These are phyloP conservation scores for Siphlonurus alternatus DNA, from an alignment of 2,888 invertebrate species.

Conservation along the genomic window DNA sequence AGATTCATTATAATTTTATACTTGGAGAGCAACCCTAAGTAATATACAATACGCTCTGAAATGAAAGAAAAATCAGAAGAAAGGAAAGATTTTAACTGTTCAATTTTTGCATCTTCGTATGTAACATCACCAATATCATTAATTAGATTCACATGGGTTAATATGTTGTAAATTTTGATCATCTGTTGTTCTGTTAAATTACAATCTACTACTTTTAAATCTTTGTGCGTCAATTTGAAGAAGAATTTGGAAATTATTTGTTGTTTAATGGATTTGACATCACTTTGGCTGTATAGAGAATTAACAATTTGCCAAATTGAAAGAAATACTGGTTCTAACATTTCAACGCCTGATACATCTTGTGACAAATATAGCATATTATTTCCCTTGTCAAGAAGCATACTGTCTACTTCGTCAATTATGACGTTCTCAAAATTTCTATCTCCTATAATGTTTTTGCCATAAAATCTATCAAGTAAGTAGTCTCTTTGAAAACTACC, in stretches of 20 bases:
- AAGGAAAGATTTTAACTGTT: too few relatives aligned
- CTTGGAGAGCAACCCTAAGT: too few relatives aligned
- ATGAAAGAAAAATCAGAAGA: too few relatives aligned
- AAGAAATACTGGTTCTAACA: conserved; percentile 22
- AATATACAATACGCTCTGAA: background rate
- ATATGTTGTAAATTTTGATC: conserved; percentile 13
- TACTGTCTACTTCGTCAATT: conserved; percentile 28
- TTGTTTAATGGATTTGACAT: conserved; percentile 14
- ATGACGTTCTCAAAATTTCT: conserved; percentile 20
- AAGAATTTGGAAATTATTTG: too few relatives aligned
- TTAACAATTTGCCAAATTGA: conserved; percentile 20
- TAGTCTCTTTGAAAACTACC: conserved; percentile 17
- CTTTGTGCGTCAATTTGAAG: conserved; percentile 14
- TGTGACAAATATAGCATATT: conserved; percentile 24
- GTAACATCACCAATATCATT: conserved; percentile 8
- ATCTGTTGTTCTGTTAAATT: conserved; percentile 13
- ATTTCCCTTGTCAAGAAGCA: conserved; percentile 26
- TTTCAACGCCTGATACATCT: conserved; percentile 22
- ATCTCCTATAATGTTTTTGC: conserved; percentile 19
- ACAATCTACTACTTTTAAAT: conserved; percentile 12
- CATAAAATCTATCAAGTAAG: conserved; percentile 21
- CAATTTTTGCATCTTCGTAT: conserved; percentile 8
- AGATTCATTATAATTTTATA: too few relatives aligned
- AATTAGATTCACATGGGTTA: conserved; percentile 9
- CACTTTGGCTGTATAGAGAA: conserved; percentile 13